These are phyloP conservation scores for Cotesia glomerata DNA, from an alignment of 1,140 invertebrate species.

Conservation along the genomic window DNA sequence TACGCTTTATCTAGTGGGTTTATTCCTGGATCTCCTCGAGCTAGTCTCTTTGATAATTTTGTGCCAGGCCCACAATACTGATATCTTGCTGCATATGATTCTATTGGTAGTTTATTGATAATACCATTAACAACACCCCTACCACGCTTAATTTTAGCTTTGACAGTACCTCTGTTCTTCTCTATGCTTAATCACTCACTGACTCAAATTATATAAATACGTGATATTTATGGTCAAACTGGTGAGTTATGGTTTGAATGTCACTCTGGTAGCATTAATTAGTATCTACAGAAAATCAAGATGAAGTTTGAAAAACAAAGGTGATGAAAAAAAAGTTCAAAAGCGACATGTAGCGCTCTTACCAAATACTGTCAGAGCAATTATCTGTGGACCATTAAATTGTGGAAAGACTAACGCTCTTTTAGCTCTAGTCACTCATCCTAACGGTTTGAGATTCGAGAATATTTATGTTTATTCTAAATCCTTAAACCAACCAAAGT, in stretches of 20 bases:
- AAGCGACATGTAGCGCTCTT: not conserved
- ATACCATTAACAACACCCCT: not conserved
- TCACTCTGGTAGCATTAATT: too few species aligned
- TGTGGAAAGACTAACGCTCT: not conserved
- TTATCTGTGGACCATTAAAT: slow-evolving; percentile 1
- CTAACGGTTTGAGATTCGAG: slow-evolving; percentile 6
- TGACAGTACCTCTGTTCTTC: not conserved
- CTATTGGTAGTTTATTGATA: not conserved
- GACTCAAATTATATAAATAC: not conserved
- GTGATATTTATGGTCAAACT: not conserved
- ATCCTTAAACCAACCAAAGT: slow-evolving; percentile 3
- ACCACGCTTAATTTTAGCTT: not conserved
- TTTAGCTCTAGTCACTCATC: not conserved
- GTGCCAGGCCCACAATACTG: slow-evolving; percentile 37
- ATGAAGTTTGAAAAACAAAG: too few species aligned
- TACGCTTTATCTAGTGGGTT: too few species aligned
- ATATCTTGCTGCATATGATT: not conserved
- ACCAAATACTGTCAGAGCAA: slow-evolving; percentile 3
- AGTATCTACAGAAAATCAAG: not conserved
- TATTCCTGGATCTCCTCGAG: too few species aligned
- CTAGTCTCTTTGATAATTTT: slow-evolving; percentile 45
- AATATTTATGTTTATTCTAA: slow-evolving; percentile 11
- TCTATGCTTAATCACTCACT: not conserved
- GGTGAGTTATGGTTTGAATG: not conserved
- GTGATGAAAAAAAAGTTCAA: not conserved